These are phyloP conservation scores for Chrysogorgia sp. DNA, from an alignment of 92 coral and sea anemone species.

Conservation along the genomic window DNA sequence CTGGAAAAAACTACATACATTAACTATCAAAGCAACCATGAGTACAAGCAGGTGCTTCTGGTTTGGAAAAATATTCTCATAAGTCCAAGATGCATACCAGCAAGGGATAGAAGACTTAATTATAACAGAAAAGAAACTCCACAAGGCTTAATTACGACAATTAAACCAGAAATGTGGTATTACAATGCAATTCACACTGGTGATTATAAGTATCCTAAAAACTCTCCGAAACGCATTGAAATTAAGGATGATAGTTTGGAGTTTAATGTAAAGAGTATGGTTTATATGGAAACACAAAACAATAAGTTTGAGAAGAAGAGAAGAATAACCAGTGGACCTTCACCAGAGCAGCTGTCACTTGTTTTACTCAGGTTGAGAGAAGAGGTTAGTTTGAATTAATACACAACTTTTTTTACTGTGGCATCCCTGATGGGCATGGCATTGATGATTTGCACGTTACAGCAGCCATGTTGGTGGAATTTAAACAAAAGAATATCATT, in stretches of 20 bases:
- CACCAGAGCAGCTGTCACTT: constrained; percentile 66
- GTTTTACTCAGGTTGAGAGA: constrained; percentile 73
- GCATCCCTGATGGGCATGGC: not conserved
- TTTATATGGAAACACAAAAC: not conserved
- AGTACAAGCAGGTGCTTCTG: not conserved
- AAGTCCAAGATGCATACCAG: not conserved
- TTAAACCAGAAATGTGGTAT: constrained; percentile 29
- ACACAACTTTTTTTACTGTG: not conserved
- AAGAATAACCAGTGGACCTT: constrained; percentile 55
- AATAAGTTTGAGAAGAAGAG: not conserved
- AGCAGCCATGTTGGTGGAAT: too few relatives aligned
- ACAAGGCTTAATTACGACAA: not conserved
- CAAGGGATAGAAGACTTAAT: not conserved
- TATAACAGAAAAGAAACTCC: not conserved
- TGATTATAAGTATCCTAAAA: too few relatives aligned
- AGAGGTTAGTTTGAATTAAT: constrained; percentile 57
- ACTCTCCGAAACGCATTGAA: not conserved
- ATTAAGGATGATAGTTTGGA: not conserved
- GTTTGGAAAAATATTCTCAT: constrained; percentile 21
- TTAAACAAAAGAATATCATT: too few relatives aligned
- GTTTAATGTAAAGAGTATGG: not conserved
- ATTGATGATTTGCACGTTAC: not conserved
- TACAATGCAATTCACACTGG: not conserved
- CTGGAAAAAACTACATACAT: not conserved
- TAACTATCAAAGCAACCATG: not conserved